Evolutionary conservation across 2,888 invertebrate genomes (phyloP), one percentile per base, ranked within the genome.

Genomic region (Melitaea athalia): DNA sequence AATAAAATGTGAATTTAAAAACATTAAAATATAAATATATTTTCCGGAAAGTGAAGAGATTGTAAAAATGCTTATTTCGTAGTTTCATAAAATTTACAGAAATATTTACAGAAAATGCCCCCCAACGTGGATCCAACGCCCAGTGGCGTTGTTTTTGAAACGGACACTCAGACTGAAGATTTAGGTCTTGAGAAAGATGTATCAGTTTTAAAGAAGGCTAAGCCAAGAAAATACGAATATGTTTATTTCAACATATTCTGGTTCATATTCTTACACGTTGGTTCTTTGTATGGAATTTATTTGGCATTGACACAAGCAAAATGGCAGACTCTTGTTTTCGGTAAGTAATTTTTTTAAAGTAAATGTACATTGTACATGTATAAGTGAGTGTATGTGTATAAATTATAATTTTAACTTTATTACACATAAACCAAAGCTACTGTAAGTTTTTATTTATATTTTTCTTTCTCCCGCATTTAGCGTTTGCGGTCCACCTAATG

Each of bases 201-300:
- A 14, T 89, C 91, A 0, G 85, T 86, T 11, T 80, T 94, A 63
- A 94, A 94, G 77, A 86, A 90, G 8, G 93, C 94, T 0, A 86
- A 93, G 0, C 88, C 92, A 0, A 88, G 87, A 70, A 92, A 94
- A 77, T 82, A 93, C 65, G 87, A 93, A 75, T 86, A 95, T 52
- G 96, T 96, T 4, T 96, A 96, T 96, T 93, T 95, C 77, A 96
- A 96, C 79, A 95, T 96, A 49, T 80, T 94, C 5, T 93, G 95
- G 78, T 96, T 96, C 80, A 78, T 89, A 0, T 95, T 94, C 75
- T 90, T 96, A 31, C 96, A 96, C 81, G 70, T 93, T 4, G 94
- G 93, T 0, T 95, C 95, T 0, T 68, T 95, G 0, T 96, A 95
- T 76, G 96, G 96, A 59, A 52, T 95, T 0, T 96, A 95, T 78